Base-by-base conservation (phyloP, 2,888 invertebrate genomes). In the Galerucella pusilla region DNA sequence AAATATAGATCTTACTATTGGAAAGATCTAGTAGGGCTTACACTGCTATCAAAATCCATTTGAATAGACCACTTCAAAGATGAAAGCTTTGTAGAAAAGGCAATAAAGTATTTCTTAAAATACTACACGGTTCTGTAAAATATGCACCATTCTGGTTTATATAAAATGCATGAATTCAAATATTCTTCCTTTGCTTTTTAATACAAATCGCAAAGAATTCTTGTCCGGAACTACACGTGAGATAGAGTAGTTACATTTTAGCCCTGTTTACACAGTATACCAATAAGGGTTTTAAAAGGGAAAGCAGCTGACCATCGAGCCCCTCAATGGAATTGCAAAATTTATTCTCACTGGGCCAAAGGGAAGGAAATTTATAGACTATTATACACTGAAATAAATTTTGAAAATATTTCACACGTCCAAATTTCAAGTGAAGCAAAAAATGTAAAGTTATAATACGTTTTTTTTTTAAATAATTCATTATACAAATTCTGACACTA, bases 241-340 rank as follows among this genome's bases (percentile, higher is more conserved):
- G 60, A 68, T 73, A 71, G 71, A 70, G 75, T 74, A 74, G 75
- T 75, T 78, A 78, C 64, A 74, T 71, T 75, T 78, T 75, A 78
- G 75, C 65, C 67, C 65, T 88, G 86, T 88, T 88, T 88, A 87
- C 87, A 85, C 88, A 88, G 88, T 88, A 88, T 88, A 88, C 86
- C 87, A 88, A 88, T 88, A 87, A 87, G 87, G 86, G 85, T 82
- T 82, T 83, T 84, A 73, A 80, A 81, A 81, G 82, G 83, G 83
- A 84, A 82, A 83, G 82, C 84, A 84, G 85, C 86, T 87, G 87
- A 86, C 86, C 87, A 85, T 82, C 78, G 81, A 79, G 80, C 85
- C 85, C 82, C 86, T 85, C 86, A 74, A 78, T 81, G 84, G 86
- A 87, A 87, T 87, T 86, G 86, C 86, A 84, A 85, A 87, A 85